phyloP scores from a whole-genome alignment of 2,113 vertebrate species.

The Genyomyrus donnyi region DNA sequence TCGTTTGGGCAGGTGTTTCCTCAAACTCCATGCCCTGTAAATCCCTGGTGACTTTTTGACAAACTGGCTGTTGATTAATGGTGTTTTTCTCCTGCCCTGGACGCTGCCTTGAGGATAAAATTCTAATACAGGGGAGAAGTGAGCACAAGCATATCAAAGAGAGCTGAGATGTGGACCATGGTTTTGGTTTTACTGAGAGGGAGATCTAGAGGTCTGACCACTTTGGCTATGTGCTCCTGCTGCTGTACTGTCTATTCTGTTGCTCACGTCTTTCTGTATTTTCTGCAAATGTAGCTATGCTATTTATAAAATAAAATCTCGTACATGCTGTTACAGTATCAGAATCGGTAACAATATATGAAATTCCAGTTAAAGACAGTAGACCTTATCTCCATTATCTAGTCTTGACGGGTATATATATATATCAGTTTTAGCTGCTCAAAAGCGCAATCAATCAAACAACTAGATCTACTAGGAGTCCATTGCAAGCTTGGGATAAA shows the following conservation, averaged over 20 bases:
- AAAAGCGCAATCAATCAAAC: not conserved
- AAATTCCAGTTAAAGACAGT: not conserved
- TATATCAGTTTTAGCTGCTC: not conserved
- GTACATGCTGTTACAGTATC: not conserved
- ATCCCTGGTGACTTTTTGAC: not conserved
- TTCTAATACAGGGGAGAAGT: not conserved
- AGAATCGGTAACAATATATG: not conserved
- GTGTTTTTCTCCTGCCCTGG: not conserved
- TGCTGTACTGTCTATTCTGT: not conserved
- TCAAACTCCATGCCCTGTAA: not conserved
- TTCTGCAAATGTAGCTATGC: not conserved
- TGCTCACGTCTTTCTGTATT: not conserved
- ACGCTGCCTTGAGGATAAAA: not conserved
- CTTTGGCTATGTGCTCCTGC: not conserved
- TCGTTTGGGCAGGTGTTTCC: conserved; percentile 1
- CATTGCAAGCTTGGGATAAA: not conserved
- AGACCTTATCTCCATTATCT: not conserved
- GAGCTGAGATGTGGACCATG: not conserved
- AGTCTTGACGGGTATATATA: not conserved
- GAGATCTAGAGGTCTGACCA: not conserved
- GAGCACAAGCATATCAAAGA: not conserved
- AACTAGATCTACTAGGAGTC: not conserved
- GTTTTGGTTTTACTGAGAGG: not conserved
- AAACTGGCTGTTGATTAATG: conserved; percentile 1
- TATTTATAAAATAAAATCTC: not conserved